Evolutionary conservation across 2,113 vertebrate genomes (phyloP), one percentile per base, ranked within the genome.

Genomic region (Lonchura striata): DNA sequence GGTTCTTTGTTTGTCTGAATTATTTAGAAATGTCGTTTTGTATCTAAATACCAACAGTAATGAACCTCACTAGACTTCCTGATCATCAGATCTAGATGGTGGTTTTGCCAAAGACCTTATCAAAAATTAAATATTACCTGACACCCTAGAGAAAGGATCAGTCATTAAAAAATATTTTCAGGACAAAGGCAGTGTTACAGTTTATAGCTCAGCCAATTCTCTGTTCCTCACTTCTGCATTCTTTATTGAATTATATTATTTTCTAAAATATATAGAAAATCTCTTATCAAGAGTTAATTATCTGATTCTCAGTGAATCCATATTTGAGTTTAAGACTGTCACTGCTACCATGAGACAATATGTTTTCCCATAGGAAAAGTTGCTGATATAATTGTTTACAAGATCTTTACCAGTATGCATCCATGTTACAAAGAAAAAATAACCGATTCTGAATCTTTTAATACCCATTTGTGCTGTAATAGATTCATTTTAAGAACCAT

Each of bases 1-100:
- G 92, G 79, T 83, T 95, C 72, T 95, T 95, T 96, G 85, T 94
- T 82, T 83, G 60, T 41, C 71, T 93, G 87, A 95, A 95, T 96
- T 88, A 94, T 90, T 92, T 74, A 95, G 75, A 64, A 95, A 92
- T 93, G 87, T 63, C 21, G 0, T 61, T 92, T 92, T 88, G 33
- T 90, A 68, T 90, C 94, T 92, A 77, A 95, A 93, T 86, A 90
- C 75, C 68, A 96, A 88, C 20, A 86, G 50, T 52, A 91, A 95
- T 70, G 79, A 95, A 94, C 63, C 82, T 90, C 75, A 53, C 68
- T 81, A 94, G 82, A 90, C 82, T 95, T 93, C 76, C 79, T 88
- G 85, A 94, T 93, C 15, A 74, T 85, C 63, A 83, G 42, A 90
- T 31, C 65, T 80, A 88, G 44, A 81, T 33, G 60, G 23, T 86